Evolutionary conservation across 2,113 vertebrate genomes (phyloP).

Genomic region (Sander vitreus): DNA sequence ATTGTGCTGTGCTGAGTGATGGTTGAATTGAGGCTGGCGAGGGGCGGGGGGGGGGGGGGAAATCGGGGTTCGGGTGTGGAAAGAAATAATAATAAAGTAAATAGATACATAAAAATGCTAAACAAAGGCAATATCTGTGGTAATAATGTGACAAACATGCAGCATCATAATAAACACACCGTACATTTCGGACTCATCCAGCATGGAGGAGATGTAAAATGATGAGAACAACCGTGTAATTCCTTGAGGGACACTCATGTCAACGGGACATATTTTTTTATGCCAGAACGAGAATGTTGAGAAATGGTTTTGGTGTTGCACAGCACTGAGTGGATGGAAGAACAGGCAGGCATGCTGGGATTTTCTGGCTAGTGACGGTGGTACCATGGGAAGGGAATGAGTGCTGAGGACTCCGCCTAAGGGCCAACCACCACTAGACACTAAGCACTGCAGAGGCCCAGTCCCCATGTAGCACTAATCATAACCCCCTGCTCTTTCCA

Average conservation of each 20-base stretch:
- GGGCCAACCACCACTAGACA: constrained; percentile 64
- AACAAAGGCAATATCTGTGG: constrained; percentile 51
- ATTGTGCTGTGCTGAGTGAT: constrained; percentile 85
- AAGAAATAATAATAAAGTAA: constrained; percentile 28
- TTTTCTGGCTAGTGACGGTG: constrained; percentile 60
- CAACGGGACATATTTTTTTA: constrained; percentile 76
- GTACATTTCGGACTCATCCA: constrained; percentile 54
- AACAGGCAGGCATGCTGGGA: constrained; percentile 63
- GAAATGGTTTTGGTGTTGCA: constrained; percentile 63
- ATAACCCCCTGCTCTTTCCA: constrained; percentile 77
- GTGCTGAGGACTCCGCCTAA: constrained; percentile 52
- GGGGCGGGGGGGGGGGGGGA: constrained; percentile 40
- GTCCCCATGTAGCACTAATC: constrained; percentile 77
- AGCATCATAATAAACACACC: constrained; percentile 49
- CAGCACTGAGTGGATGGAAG: constrained; percentile 35
- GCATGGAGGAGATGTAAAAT: constrained; percentile 62
- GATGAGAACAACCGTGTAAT: constrained; percentile 71
- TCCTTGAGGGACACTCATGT: constrained; percentile 67
- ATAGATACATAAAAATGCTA: constrained; percentile 34
- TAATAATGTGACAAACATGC: constrained; percentile 47
- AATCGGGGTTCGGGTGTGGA: constrained; percentile 35
- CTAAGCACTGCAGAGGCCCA: constrained; percentile 55
- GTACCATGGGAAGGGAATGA: constrained; percentile 57
- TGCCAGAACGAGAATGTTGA: constrained; percentile 61
- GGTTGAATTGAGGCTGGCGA: constrained; percentile 77